phyloP scores from a whole-genome alignment of 2,113 vertebrate species.

The Clarias batrachus region DNA sequence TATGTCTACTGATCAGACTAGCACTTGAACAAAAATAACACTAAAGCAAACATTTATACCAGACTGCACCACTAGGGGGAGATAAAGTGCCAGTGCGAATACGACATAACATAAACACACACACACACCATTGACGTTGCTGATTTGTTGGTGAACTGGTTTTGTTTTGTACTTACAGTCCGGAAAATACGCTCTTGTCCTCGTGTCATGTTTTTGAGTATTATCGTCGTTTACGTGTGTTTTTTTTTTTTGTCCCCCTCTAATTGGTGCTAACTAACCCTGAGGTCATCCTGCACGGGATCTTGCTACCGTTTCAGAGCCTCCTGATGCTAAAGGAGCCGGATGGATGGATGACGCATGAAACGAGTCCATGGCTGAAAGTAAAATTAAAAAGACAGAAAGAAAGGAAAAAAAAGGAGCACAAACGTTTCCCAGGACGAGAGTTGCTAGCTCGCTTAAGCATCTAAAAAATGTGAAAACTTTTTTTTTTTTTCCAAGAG shows the following conservation, averaged over 20 bases:
- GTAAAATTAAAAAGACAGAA: neutral
- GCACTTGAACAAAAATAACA: neutral
- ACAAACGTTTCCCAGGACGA: neutral
- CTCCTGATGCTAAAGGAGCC: neutral
- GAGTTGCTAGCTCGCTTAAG: neutral
- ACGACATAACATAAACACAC: too few relatives aligned
- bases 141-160: neutral
- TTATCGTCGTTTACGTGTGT: neutral
- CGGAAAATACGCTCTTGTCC: too few relatives aligned
- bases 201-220: slow-evolving; percentile 6
- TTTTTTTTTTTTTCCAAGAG: neutral
- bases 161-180: slow-evolving; percentile 2
- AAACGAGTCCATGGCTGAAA: neutral
- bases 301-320: neutral
- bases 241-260: slow-evolving; percentile 1
- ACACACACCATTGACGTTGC: too few relatives aligned
- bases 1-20: neutral
- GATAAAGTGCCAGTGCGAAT: neutral
- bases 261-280: slow-evolving; percentile 46
- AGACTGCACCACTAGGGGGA: neutral
- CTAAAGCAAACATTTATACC: neutral
- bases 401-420: neutral
- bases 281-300: slow-evolving; percentile 26
- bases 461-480: neutral
- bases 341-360: neutral